Percentiles rank a stretch among this genome's conserved stretches.
Conservation (phyloP, 1,140 invertebrate genomes). For the Dendrolimus punctatus region DNA sequence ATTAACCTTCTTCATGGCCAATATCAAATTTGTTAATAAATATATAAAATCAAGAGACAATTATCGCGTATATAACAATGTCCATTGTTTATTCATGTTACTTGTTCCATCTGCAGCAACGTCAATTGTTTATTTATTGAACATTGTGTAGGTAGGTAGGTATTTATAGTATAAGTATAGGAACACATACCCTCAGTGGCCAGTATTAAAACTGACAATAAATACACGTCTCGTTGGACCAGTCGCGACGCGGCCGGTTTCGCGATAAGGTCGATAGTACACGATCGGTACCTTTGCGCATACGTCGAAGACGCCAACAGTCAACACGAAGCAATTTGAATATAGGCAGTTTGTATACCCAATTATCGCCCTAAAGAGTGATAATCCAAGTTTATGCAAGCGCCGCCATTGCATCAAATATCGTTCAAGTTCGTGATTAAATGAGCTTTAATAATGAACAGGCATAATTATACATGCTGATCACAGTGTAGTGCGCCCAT, state of each 20-base stretch:
- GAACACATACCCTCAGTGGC: constrained; percentile 32
- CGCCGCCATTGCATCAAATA: constrained; percentile 10
- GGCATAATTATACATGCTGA: neutral
- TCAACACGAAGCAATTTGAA: constrained; percentile 16
- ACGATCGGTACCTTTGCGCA: constrained; percentile 18
- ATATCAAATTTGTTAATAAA: too few relatives aligned
- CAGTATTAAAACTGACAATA: constrained; percentile 29
- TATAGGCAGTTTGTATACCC: constrained; percentile 52
- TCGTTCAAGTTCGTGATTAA: too few relatives aligned
- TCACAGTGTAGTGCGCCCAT: constrained; percentile 1
- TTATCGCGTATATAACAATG: constrained; percentile 12
- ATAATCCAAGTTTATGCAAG: constrained; percentile 45
- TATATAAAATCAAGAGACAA: too few relatives aligned
- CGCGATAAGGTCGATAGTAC: constrained; percentile 41
- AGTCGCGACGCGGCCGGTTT: constrained; percentile 26
- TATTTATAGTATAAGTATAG: constrained; percentile 29
- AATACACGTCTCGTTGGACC: constrained; percentile 25
- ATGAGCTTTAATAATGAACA: too few relatives aligned
- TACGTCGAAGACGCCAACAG: constrained; percentile 20
- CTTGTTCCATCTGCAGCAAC: constrained; percentile 28
- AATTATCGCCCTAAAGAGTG: constrained; percentile 48
- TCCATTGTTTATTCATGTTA: constrained; percentile 23
- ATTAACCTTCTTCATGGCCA: too few relatives aligned
- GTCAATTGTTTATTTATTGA: constrained; percentile 42
- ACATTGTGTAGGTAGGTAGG: constrained; percentile 43